phyloP scores from a whole-genome alignment of 2,888 invertebrate genomes.

The Gerris lacustris region DNA sequence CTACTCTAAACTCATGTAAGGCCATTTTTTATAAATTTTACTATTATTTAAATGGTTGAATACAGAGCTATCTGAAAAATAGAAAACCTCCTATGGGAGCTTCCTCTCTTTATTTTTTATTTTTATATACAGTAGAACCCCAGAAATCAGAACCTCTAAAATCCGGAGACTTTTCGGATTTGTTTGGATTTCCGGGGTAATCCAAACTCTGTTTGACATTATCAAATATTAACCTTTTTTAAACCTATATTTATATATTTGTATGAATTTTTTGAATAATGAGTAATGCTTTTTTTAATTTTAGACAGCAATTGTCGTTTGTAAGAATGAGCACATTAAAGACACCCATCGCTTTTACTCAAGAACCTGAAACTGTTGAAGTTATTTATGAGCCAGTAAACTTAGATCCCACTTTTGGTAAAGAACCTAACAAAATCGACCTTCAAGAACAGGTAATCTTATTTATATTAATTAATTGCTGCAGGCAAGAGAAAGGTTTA shows the following conservation, averaged over 20 bases:
- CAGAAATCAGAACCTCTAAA: no score
- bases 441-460: constrained; percentile 27
- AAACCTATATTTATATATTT: no score
- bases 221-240: no score
- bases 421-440: constrained; percentile 27
- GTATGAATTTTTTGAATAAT: no score
- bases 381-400: constrained; percentile 23
- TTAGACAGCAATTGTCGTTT: constrained; percentile 7
- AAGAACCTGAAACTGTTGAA: constrained; percentile 17
- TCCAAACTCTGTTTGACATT: no score
- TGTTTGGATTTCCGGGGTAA: no score
- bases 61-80: no score
- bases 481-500: neutral
- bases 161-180: no score
- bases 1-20: constrained; percentile 30
- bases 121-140: no score
- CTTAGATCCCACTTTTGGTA: constrained; percentile 30
- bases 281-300: neutral
- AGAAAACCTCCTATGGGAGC: no score
- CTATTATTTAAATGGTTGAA: neutral
- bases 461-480: neutral
- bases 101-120: no score
- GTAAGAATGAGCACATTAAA: neutral
- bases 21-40: neutral
- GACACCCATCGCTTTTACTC: constrained; percentile 10